These are phyloP conservation scores for Lycodopsis pacificus DNA, from an alignment of 2,797 vertebrate species.

Conservation along the genomic window DNA sequence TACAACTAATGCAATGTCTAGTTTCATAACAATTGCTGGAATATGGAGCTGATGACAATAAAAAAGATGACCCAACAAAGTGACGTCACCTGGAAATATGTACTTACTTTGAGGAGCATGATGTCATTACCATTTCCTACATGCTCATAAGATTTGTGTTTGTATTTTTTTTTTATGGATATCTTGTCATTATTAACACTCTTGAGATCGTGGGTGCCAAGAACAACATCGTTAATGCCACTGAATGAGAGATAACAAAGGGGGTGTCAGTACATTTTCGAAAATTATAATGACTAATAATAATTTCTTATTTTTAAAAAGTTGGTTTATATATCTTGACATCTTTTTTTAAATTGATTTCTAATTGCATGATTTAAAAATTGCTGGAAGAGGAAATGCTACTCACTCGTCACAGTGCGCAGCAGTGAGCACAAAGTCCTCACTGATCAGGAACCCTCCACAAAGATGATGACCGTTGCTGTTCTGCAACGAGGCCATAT, in stretches of 20 bases:
- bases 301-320: too few relatives aligned
- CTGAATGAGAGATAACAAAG: neutral
- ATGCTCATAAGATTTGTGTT: fast-evolving
- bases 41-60: neutral
- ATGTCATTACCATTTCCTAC: conserved; percentile 4
- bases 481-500: conserved; percentile 56
- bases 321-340: neutral
- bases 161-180: neutral
- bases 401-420: conserved; percentile 71
- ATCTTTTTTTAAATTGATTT: neutral
- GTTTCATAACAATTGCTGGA: neutral
- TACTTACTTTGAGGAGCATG: conserved; percentile 72
- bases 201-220: conserved; percentile 36
- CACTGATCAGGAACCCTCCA: conserved; percentile 74
- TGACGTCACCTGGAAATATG: neutral
- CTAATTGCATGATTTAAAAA: too few relatives aligned
- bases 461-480: conserved; percentile 21
- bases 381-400: neutral
- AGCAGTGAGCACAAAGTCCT: conserved; percentile 76
- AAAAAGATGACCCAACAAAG: neutral
- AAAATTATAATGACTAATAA: too few relatives aligned
- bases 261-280: neutral
- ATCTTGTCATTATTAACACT: too few relatives aligned
- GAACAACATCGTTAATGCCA: neutral
- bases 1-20: neutral